Base-by-base conservation (phyloP, 2,113 vertebrate species). In the Paralichthys olivaceus region DNA sequence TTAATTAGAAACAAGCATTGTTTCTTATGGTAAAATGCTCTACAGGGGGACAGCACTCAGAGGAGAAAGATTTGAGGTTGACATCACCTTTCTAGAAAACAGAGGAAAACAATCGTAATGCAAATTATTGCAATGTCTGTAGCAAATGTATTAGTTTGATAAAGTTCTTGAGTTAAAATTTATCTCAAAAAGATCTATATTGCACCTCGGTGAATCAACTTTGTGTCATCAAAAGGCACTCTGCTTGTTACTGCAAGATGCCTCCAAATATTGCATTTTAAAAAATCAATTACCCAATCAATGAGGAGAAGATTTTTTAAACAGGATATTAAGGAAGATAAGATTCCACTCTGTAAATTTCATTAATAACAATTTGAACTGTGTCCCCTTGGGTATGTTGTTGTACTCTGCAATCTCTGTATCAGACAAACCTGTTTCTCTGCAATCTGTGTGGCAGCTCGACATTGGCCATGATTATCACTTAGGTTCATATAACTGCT, bases 301-400 rank as follows among this genome's bases (percentile, higher is more conserved):
- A 90, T 88, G 82, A 77, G 55, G 56, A 85, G 73, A 83, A 68
- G 65, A 89, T 89, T 84, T 91, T 80, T 79, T 77, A 80, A 88
- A 79, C 81, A 89, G 85, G 86, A 91, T 92, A 90, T 90, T 86
- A 86, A 90, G 51, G 80, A 34, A 84, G 87, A 90, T 90, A 91
- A 88, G 67, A 84, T 83, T 76, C 62, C 25, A 22, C 20, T 45
- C 49, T 76, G 79, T 86, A 84, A 84, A 81, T 87, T 84, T 83
- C 77, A 85, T 77, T 90, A 86, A 75, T 82, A 55, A 45, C 57
- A 79, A 72, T 78, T 83, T 83, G 51, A 80, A 51, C 72, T 59
- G n/a, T 56, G 75, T 83, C 63, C 53, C 70, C 0, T 29, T 34
- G 56, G 63, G 72, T 34, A 47, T 23, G 65, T 57, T 79, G 49